These are phyloP conservation scores for Zoanthus sociatus DNA, from an alignment of 92 coral and sea anemone genomes.

Conservation along the genomic window DNA sequence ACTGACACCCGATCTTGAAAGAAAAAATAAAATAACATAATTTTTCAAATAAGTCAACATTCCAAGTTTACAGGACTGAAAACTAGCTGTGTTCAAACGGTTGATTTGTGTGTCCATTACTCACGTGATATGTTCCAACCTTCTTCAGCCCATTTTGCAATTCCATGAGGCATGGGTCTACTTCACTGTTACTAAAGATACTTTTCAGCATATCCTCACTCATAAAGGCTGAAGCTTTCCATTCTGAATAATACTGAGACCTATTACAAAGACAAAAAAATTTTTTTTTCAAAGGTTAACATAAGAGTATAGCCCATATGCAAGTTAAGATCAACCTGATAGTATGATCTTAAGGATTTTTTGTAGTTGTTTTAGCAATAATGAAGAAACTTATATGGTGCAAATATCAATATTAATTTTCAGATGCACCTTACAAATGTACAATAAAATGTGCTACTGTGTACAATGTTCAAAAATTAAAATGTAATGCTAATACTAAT, in stretches of 20 bases:
- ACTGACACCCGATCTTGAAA: background rate
- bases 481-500: too few relatives aligned
- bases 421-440: too few relatives aligned
- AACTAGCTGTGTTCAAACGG: background rate
- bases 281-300: too few relatives aligned
- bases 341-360: too few relatives aligned
- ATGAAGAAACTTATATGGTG: too few relatives aligned
- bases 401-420: too few relatives aligned
- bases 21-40: background rate
- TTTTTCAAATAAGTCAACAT: background rate
- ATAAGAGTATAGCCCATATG: too few relatives aligned
- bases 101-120: background rate
- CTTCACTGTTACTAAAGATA: background rate
- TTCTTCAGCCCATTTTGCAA: constrained; percentile 43
- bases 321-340: too few relatives aligned
- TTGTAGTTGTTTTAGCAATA: too few relatives aligned
- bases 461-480: too few relatives aligned
- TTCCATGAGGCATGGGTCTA: constrained; percentile 31
- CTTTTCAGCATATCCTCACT: too few relatives aligned
- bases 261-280: background rate
- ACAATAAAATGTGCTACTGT: too few relatives aligned
- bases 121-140: constrained; percentile 60
- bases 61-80: background rate
- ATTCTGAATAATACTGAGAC: constrained; percentile 69
- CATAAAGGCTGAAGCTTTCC: constrained; percentile 43